Percentiles rank a stretch among this genome's conserved stretches.
Conservation (phyloP, 1,140 invertebrate genomes). For the Bicyclus anynana region DNA sequence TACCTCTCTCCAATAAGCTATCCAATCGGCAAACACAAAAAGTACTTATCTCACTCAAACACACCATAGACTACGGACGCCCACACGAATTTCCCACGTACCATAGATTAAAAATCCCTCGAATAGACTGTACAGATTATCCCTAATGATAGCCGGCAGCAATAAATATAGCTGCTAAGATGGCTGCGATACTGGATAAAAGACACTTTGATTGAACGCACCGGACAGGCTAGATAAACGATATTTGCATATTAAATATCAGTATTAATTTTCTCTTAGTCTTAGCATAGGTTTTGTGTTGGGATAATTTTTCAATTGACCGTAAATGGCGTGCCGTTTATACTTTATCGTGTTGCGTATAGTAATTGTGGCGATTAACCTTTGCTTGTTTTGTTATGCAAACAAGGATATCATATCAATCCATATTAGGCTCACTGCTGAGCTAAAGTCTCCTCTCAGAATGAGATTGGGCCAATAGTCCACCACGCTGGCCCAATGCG, state of each 20-base stretch:
- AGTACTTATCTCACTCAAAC: conserved; percentile 18
- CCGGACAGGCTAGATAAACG: conserved; percentile 56
- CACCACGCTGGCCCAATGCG: too few species aligned
- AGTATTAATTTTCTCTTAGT: conserved; percentile 56
- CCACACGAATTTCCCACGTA: conserved; percentile 26
- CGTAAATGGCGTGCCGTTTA: background rate
- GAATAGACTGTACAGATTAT: conserved; percentile 52
- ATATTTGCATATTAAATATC: conserved; percentile 66
- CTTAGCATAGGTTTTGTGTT: conserved; percentile 4
- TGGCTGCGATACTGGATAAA: conserved; percentile 46
- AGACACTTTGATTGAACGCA: conserved; percentile 66
- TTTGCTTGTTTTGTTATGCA: background rate
- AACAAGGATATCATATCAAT: too few species aligned
- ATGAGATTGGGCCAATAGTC: too few species aligned
- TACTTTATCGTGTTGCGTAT: background rate
- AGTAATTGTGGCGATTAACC: background rate
- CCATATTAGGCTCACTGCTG: too few species aligned
- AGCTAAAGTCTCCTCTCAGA: too few species aligned
- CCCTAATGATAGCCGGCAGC: conserved; percentile 50
- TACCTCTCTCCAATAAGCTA: conserved; percentile 11
- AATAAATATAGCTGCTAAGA: conserved; percentile 55
- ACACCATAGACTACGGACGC: conserved; percentile 14
- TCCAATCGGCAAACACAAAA: conserved; percentile 18
- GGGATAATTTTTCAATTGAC: conserved; percentile 4
- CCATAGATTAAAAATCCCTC: conserved; percentile 35